Base-by-base conservation (phyloP, 2,888 invertebrate species). In the Cryptocephalus primarius region DNA sequence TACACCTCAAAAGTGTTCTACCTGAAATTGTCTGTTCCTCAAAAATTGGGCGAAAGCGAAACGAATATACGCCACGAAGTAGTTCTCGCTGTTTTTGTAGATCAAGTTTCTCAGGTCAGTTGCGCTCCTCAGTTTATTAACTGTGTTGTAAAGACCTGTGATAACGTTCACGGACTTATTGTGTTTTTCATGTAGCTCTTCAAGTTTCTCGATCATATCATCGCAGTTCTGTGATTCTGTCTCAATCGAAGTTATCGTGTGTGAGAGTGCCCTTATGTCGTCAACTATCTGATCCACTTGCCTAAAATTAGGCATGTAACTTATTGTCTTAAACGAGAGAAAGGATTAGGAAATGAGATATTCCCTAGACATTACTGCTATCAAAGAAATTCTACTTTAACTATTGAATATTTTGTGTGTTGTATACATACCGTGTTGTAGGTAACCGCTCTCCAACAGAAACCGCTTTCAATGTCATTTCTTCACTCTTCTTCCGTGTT, bases 11-110 rank as follows among this genome's bases (percentile, higher is more conserved):
- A n/a, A n/a, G n/a, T 36, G 11, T 12, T 38, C 42, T 48, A 80
- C 80, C 59, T 76, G 72, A 61, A 79, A 82, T 4, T 77, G 74
- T 50, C 81, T 67, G 38, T 76, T 59, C 33, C 70, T 68, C 13
- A 83, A 66, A 40, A 80, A 73, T 31, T 72, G 72, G 52, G 72
- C 70, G 62, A 82, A 83, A 2, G 72, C 66, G 46, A 63, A 57
- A 48, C 70, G 67, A 6, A 75, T 67, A 42, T 59, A 67, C 11
- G 58, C 55, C 8, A 69, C 63, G 40, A 74, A 72, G 39, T 62
- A 63, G 41, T 62, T 61, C 54, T 72, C 70, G 32, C 72, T 67
- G 1, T 61, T 48, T 34, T 60, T 55, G 50, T 68, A 75, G 33
- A 67, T 57, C 8, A 53, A 50, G 9, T 60, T 67, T 36, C 75